Conservation (phyloP, 2,797 vertebrate genomes). For the Poeciliopsis turneri region DNA sequence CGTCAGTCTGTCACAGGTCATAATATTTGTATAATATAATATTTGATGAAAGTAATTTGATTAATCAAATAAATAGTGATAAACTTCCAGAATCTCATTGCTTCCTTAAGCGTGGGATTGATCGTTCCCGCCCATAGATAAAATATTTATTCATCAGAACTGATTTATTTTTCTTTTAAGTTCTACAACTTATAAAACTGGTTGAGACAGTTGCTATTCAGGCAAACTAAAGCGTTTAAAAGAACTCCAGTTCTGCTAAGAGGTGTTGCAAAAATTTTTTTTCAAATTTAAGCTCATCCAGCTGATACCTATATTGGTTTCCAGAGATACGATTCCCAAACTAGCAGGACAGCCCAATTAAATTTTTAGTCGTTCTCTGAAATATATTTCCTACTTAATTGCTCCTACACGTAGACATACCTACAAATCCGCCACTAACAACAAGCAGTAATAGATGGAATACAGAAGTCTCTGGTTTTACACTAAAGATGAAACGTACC, state of each 20-base stretch:
- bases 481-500: conserved; percentile 17
- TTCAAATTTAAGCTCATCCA: not conserved
- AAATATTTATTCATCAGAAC: not conserved
- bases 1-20: no score
- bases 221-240: not conserved
- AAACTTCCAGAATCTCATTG: not conserved
- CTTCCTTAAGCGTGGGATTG: not conserved
- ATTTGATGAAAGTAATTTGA: not conserved
- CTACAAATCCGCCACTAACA: no score
- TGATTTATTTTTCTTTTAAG: no score
- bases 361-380: not conserved
- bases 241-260: not conserved
- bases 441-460: not conserved
- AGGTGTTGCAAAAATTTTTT: not conserved
- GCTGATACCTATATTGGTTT: not conserved
- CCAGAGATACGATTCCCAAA: not conserved
- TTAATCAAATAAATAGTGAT: not conserved
- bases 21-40: not conserved
- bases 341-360: not conserved
- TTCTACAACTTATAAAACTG: not conserved
- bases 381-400: not conserved
- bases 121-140: not conserved
- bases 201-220: not conserved
- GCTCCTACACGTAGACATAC: not conserved
- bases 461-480: not conserved